Percentiles rank a stretch among this genome's conserved stretches.
These are phyloP conservation scores for Acrobasis consociella DNA, from an alignment of 2,888 invertebrate species.

Conservation along the genomic window DNA sequence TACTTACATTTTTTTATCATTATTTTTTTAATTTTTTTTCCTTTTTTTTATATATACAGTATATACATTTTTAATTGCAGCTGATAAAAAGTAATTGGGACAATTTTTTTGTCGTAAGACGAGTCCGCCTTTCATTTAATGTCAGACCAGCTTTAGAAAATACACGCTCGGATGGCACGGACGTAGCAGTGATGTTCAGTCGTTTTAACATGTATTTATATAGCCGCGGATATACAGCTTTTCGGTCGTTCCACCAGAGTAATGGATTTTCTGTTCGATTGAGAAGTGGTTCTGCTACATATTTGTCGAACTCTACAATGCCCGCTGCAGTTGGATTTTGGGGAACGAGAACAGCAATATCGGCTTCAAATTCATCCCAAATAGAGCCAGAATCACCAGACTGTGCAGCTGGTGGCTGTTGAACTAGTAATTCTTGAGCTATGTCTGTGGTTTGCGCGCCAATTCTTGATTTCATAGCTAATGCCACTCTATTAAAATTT, in stretches of 20 bases:
- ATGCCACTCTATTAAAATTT: slow-evolving; percentile 29
- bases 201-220: slow-evolving; percentile 26
- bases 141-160: slow-evolving; percentile 29
- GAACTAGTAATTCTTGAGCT: slow-evolving; percentile 13
- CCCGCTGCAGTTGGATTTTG: slow-evolving; percentile 33
- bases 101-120: slow-evolving; percentile 28
- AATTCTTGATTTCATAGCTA: slow-evolving; percentile 27
- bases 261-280: slow-evolving; percentile 27
- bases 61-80: slow-evolving; percentile 19
- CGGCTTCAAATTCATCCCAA: slow-evolving; percentile 33
- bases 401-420: slow-evolving; percentile 11
- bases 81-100: slow-evolving; percentile 21
- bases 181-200: slow-evolving; percentile 27
- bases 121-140: slow-evolving; percentile 26
- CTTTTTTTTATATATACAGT: too few relatives aligned
- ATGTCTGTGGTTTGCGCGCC: slow-evolving; percentile 15
- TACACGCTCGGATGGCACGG: slow-evolving; percentile 31
- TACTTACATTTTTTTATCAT: too few relatives aligned
- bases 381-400: slow-evolving; percentile 24
- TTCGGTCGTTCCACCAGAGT: slow-evolving; percentile 30
- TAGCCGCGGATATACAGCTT: slow-evolving; percentile 29
- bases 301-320: slow-evolving; percentile 33
- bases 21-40: neutral
- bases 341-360: slow-evolving; percentile 26
- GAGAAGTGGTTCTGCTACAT: slow-evolving; percentile 30